Evolutionary conservation across 2,888 invertebrate species (phyloP).

Genomic region (Caenorhabditis macrosperma): DNA sequence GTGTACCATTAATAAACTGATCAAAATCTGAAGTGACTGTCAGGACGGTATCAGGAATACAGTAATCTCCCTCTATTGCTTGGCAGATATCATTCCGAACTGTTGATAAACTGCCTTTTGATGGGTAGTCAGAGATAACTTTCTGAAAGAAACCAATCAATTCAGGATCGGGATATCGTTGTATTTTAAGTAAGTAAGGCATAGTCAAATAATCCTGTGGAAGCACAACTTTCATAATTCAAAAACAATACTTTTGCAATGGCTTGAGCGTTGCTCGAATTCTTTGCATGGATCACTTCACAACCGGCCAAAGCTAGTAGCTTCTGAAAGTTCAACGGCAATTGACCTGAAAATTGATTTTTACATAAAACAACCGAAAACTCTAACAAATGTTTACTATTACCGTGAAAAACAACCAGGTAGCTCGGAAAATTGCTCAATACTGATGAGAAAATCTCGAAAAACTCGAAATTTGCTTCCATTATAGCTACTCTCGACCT

Average conservation of each 20-base stretch:
- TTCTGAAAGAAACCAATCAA: conserved; percentile 26
- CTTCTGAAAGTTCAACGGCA: too few relatives aligned
- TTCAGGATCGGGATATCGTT: too few relatives aligned
- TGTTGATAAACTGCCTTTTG: background rate
- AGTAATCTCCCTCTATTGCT: conserved; percentile 27
- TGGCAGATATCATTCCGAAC: background rate
- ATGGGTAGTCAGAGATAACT: background rate
- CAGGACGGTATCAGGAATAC: conserved; percentile 9
- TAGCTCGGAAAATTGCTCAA: conserved; percentile 10
- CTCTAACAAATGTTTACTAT: too few relatives aligned
- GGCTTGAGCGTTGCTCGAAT: background rate
- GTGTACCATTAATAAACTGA: background rate
- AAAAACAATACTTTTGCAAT: conserved; percentile 6
- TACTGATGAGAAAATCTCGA: background rate
- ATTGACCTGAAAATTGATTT: too few relatives aligned
- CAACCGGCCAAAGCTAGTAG: too few relatives aligned
- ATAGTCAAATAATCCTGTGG: background rate
- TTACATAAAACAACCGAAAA: too few relatives aligned
- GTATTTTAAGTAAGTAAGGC: too few relatives aligned
- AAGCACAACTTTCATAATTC: background rate
- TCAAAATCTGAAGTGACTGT: background rate
- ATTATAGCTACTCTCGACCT: background rate
- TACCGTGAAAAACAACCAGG: background rate
- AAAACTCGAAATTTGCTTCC: conserved; percentile 3
- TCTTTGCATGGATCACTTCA: background rate